A percentile compares a stretch with the other conserved stretches of the same genome.
Conservation (phyloP, 2,797 vertebrate species). For the Phoxinus dragarum region DNA sequence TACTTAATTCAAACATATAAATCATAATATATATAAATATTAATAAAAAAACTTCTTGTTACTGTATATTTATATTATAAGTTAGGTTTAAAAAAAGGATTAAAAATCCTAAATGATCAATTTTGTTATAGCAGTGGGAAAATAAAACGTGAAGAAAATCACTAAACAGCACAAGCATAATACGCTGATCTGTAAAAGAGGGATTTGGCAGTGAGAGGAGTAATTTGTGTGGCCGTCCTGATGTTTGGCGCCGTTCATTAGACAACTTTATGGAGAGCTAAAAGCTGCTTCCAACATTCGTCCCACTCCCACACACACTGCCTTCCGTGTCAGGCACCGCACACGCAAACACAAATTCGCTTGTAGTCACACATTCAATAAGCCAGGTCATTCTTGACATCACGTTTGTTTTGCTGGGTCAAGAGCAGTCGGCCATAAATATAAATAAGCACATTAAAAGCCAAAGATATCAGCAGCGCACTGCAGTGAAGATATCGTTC, state of each 20-base stretch:
- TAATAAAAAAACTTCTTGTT: not conserved
- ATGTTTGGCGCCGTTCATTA: slow-evolving; percentile 71
- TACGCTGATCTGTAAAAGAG: slow-evolving; percentile 18
- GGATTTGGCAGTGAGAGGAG: slow-evolving; percentile 58
- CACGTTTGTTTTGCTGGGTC: slow-evolving; percentile 24
- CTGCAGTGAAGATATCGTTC: slow-evolving; percentile 6
- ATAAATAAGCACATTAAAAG: slow-evolving; percentile 45
- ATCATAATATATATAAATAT: not conserved
- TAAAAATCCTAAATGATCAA: not conserved
- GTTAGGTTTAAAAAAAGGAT: not conserved
- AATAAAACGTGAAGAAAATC: not conserved
- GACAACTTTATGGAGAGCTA: slow-evolving; percentile 71
- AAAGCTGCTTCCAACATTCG: slow-evolving; percentile 66
- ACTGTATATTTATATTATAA: not conserved
- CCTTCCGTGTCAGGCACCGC: slow-evolving; percentile 37
- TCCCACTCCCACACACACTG: slow-evolving; percentile 64
- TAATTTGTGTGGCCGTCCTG: slow-evolving; percentile 72
- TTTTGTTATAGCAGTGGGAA: not conserved
- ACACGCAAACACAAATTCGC: slow-evolving; percentile 41
- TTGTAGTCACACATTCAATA: slow-evolving; percentile 36
- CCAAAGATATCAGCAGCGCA: slow-evolving; percentile 24
- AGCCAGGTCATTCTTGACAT: slow-evolving; percentile 41
- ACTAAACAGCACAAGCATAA: not conserved
- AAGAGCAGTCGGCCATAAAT: slow-evolving; percentile 33
- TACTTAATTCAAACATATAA: not conserved